Evolutionary conservation across 2,888 invertebrate species (phyloP).

Genomic region (Microctonus aethiopoides): DNA sequence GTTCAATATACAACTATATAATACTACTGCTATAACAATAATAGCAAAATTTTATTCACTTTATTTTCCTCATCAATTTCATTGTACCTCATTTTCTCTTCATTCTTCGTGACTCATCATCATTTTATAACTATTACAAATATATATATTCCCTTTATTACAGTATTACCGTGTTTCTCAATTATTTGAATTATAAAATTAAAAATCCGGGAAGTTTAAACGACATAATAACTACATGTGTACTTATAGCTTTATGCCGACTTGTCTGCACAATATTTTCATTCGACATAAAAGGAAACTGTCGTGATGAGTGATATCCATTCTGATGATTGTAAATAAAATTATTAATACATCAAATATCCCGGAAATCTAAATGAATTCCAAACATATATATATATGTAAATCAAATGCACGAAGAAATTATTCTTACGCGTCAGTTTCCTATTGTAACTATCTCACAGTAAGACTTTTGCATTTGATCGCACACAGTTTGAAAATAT

Average conservation of each 20-base stretch:
- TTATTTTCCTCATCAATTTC: constrained; percentile 10
- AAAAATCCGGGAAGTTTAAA: constrained; percentile 60
- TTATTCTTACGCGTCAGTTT: constrained; percentile 4
- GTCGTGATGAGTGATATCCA: background rate
- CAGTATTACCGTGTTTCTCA: constrained; percentile 53
- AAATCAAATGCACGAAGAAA: background rate
- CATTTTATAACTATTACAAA: constrained; percentile 59
- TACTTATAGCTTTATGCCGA: background rate
- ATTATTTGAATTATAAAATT: constrained; percentile 59
- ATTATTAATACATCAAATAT: background rate
- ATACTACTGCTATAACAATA: constrained; percentile 56
- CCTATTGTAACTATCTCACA: constrained; percentile 1
- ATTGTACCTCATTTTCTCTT: background rate
- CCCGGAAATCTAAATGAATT: background rate
- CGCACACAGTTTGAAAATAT: constrained; percentile 4
- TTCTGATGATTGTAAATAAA: background rate
- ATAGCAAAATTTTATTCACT: constrained; percentile 54
- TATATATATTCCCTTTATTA: constrained; percentile 54
- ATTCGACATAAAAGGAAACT: constrained; percentile 9
- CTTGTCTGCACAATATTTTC: background rate
- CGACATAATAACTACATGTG: constrained; percentile 19
- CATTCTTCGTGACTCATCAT: constrained; percentile 20
- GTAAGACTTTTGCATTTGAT: background rate
- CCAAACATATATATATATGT: background rate
- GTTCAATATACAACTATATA: constrained; percentile 55